Evolutionary conservation across 2,888 invertebrate species (phyloP), one percentile per base, ranked within the genome.

Genomic region (Apodemia duryi): DNA sequence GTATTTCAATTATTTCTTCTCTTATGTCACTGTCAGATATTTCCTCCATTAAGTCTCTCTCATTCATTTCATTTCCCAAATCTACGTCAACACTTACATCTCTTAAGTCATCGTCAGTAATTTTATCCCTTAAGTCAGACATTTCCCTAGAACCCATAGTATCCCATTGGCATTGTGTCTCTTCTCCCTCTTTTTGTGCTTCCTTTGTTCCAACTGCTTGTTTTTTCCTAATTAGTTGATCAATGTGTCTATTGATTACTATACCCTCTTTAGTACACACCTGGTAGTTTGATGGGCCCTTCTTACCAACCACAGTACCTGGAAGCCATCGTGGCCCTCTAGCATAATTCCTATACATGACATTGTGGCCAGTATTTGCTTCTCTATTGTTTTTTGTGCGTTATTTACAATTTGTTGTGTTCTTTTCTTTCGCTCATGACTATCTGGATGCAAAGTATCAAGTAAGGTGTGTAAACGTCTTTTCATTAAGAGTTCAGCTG

Each of bases 401-500:
- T 64, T 68, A 6, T 61, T 67, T 52, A 35, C 9, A 43, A 69
- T 67, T 68, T 60, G 67, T 38, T 63, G 10, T 10, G 65, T 65
- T 9, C 65, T 41, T 49, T 32, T 65, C 32, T 38, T 63, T 13
- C 62, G 49, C 2, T 62, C 61, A 52, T 62, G 6, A 63, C 65
- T 67, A 9, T 66, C 64, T 60, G 67, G 67, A 57, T 68, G 65
- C 29, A 66, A 21, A 13, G 63, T 66, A 57, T 69, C 67, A 11
- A 69, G 64, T 49, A 68, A 54, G 10, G 69, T 69, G 5, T 66
- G 61, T 28, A 69, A 41, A n/a, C 66, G 63, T 61, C 67, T 69
- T 1, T 67, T 68, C 67, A 69, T 68, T n/a, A 69, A 49, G 6
- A 69, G 49, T 57, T 69, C 65, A n/a, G 69, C 64, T 2, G 69